Conservation (phyloP, 2,113 vertebrate genomes). For the Entelurus aequoreus region DNA sequence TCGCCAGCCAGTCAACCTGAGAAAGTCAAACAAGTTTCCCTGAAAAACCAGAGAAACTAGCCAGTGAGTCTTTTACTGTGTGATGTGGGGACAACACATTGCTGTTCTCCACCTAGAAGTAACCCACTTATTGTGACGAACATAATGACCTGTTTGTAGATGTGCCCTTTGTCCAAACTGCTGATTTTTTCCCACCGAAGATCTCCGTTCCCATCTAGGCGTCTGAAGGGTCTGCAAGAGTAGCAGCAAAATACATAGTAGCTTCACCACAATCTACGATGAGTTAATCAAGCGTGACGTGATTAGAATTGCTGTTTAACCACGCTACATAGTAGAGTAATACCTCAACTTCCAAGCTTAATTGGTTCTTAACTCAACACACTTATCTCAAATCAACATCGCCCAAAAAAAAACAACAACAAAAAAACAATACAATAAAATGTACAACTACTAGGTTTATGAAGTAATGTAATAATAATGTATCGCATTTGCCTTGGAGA, state of each 20-base stretch:
- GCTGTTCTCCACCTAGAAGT: too few relatives aligned
- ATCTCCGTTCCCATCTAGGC: slow-evolving; percentile 75
- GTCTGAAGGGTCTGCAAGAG: slow-evolving; percentile 73
- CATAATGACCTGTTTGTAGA: slow-evolving; percentile 79
- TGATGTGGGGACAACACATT: background rate
- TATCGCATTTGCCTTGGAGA: too few relatives aligned
- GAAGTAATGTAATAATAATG: too few relatives aligned
- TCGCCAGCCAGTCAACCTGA: slow-evolving; percentile 88
- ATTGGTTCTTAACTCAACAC: too few relatives aligned
- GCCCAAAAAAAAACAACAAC: too few relatives aligned
- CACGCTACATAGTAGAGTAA: background rate
- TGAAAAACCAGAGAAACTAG: slow-evolving; percentile 51
- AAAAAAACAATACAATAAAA: too few relatives aligned
- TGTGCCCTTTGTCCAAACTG: slow-evolving; percentile 76
- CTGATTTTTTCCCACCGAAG: slow-evolving; percentile 79
- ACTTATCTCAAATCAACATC: too few relatives aligned
- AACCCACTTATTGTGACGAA: background rate
- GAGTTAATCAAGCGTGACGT: background rate
- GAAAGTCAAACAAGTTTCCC: slow-evolving; percentile 94
- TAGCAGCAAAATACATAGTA: too few relatives aligned
- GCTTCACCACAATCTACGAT: background rate
- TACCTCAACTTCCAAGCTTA: too few relatives aligned
- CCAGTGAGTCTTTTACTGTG: background rate
- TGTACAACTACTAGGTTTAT: too few relatives aligned
- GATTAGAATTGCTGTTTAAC: background rate